Conservation (phyloP, 2,113 vertebrate genomes). For the Hyaena hyaena region DNA sequence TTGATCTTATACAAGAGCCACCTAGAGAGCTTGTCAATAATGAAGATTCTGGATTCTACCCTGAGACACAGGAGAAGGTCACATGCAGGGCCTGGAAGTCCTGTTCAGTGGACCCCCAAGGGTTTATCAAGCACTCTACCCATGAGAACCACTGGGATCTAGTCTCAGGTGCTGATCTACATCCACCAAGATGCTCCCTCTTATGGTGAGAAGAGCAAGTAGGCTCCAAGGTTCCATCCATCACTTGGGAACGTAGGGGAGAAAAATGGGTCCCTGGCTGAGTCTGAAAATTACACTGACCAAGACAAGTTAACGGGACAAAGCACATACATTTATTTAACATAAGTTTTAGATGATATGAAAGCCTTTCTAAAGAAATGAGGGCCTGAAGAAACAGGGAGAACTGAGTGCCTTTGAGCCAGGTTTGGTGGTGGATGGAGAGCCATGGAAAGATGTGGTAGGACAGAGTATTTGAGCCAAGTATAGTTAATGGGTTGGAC, state of each 20-base stretch:
- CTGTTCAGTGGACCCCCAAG: neutral
- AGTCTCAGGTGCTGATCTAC: accelerated
- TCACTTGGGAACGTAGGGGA: neutral
- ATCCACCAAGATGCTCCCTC: neutral
- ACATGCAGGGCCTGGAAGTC: neutral
- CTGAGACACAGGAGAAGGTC: neutral
- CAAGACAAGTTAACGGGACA: neutral
- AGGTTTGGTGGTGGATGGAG: neutral
- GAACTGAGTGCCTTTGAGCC: neutral
- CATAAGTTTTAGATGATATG: neutral
- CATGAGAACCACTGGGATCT: neutral
- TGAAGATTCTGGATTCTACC: neutral
- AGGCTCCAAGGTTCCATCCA: neutral
- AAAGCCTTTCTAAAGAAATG: neutral
- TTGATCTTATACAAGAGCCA: neutral
- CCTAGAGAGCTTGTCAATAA: neutral
- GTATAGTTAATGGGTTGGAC: neutral
- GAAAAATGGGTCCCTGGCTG: neutral
- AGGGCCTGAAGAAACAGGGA: neutral
- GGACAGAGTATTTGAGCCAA: neutral
- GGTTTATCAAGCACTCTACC: neutral
- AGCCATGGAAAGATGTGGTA: too few relatives aligned
- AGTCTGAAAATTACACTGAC: neutral
- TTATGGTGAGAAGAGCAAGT: neutral
- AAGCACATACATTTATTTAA: neutral